These are phyloP conservation scores for Anhinga anhinga DNA, from an alignment of 2,113 vertebrate species.

Conservation along the genomic window DNA sequence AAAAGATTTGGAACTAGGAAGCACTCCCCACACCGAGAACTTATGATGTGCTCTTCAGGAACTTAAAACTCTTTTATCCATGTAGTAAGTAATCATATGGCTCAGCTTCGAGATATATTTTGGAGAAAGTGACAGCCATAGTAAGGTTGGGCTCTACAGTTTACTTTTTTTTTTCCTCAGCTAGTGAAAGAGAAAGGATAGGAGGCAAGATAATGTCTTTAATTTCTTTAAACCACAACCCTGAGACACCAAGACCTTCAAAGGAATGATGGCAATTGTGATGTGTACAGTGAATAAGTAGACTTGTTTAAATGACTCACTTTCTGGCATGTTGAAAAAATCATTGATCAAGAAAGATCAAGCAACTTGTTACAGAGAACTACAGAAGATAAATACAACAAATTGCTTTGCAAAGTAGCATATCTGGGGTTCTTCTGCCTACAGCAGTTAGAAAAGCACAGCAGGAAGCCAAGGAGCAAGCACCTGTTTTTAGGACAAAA, in stretches of 20 bases:
- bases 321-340: constrained; percentile 48
- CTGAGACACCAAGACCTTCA: constrained; percentile 44
- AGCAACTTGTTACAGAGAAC: constrained; percentile 43
- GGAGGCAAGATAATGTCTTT: constrained; percentile 27
- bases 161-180: not conserved
- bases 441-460: not conserved
- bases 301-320: constrained; percentile 55
- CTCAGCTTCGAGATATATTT: not conserved
- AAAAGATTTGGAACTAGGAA: not conserved
- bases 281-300: constrained; percentile 24
- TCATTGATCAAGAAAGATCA: constrained; percentile 64
- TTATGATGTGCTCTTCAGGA: not conserved
- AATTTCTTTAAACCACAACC: constrained; percentile 36
- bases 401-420: constrained; percentile 1
- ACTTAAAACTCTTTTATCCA: not conserved
- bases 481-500: not conserved
- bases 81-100: not conserved
- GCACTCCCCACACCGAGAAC: not conserved
- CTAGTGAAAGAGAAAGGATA: constrained; percentile 38
- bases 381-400: constrained; percentile 51
- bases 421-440: constrained; percentile 2
- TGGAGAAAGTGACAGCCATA: not conserved
- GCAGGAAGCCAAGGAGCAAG: not conserved
- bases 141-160: not conserved
- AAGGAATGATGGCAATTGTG: constrained; percentile 32